phyloP scores from a whole-genome alignment of 1,140 invertebrate species.

The Bombus sibiricus region DNA sequence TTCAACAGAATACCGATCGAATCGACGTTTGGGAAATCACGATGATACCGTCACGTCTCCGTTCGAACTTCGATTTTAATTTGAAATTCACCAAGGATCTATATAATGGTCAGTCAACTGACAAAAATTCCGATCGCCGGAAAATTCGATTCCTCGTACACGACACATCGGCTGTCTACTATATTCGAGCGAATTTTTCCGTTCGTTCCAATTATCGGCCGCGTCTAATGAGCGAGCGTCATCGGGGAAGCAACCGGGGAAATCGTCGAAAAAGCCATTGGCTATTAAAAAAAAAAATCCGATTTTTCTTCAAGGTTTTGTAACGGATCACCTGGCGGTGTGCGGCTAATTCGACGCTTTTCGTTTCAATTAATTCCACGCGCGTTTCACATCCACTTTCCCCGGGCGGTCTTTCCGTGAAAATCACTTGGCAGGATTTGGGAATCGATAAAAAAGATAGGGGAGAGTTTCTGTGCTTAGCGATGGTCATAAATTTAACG shows the following conservation, averaged over 20 bases:
- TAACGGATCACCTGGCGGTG: background rate
- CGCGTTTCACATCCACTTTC: background rate
- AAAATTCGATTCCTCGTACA: background rate
- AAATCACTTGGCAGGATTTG: conserved; percentile 45
- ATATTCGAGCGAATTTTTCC: background rate
- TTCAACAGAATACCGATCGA: background rate
- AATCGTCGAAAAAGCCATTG: conserved; percentile 5
- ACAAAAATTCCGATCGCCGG: background rate
- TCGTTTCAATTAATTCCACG: conserved; percentile 29
- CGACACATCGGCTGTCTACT: too few species aligned
- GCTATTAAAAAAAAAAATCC: background rate
- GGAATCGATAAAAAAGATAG: conserved; percentile 11
- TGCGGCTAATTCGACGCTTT: conserved; percentile 1
- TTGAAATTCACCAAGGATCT: background rate
- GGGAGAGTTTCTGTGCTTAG: conserved; percentile 4
- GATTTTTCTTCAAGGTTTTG: conserved; percentile 16
- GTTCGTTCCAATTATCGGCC: background rate
- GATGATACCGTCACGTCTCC: background rate
- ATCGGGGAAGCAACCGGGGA: background rate
- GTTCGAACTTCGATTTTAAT: background rate
- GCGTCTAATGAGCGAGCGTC: conserved; percentile 12
- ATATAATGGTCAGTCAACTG: too few species aligned
- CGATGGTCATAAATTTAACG: conserved; percentile 49
- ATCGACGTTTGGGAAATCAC: background rate
- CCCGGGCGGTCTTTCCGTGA: conserved; percentile 3